These are phyloP conservation scores for Phaedon cochleariae DNA, from an alignment of 2,888 invertebrate genomes.

Conservation along the genomic window DNA sequence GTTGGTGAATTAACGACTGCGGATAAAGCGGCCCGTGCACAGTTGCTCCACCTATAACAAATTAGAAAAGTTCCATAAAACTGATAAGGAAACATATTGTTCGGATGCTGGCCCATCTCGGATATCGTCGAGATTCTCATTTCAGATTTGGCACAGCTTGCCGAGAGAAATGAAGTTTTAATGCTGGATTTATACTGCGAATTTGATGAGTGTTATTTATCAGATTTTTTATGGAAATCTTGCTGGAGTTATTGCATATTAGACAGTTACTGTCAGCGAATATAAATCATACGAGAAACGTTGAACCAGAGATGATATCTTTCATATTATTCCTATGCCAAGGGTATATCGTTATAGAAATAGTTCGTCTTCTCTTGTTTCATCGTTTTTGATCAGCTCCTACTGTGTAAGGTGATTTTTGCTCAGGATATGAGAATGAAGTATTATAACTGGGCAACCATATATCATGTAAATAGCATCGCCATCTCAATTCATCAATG, in stretches of 20 bases:
- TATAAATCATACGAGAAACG: background rate
- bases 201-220: background rate
- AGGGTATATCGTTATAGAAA: no score
- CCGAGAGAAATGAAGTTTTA: constrained; percentile 1
- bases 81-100: constrained; percentile 2
- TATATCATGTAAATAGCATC: no score
- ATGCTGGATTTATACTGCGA: background rate
- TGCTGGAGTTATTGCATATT: background rate
- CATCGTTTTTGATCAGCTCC: no score
- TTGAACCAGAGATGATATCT: no score
- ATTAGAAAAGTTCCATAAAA: constrained; percentile 1
- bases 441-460: no score
- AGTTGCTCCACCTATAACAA: background rate
- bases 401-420: no score
- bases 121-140: constrained; percentile 1
- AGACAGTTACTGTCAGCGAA: background rate
- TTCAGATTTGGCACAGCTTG: background rate
- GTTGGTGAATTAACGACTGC: background rate
- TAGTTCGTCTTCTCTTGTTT: no score
- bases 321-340: no score
- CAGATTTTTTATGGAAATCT: background rate
- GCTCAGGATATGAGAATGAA: no score
- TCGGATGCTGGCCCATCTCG: background rate
- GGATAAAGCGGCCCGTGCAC: background rate
- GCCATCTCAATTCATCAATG: no score